Percentiles rank a stretch among this genome's conserved stretches.
Evolutionary conservation across 2,888 invertebrate species (phyloP).

Genomic region (Thymelicus acteon): DNA sequence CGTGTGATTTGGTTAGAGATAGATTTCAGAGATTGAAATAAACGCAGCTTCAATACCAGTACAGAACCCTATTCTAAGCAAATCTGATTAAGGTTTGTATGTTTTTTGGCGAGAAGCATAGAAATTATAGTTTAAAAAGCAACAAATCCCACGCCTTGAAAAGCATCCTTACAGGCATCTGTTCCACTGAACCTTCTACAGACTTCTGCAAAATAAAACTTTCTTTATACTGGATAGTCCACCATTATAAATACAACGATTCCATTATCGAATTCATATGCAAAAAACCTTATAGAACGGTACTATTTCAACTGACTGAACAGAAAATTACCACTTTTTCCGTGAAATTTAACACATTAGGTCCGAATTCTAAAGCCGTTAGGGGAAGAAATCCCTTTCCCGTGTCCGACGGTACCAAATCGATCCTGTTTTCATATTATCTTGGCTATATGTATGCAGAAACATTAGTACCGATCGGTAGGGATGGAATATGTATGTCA

Average conservation of each 20-base stretch:
- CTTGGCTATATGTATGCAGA: constrained; percentile 64
- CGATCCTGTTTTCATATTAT: constrained; percentile 59
- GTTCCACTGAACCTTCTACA: not conserved
- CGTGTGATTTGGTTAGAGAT: too few species aligned
- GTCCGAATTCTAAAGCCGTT: constrained; percentile 45
- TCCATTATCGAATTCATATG: constrained; percentile 22
- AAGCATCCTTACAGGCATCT: too few species aligned
- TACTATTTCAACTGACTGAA: constrained; percentile 57
- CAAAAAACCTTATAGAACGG: constrained; percentile 44
- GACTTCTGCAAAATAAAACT: not conserved
- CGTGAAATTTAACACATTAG: constrained; percentile 79
- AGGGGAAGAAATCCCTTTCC: constrained; percentile 70
- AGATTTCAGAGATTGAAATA: too few species aligned
- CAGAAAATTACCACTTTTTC: constrained; percentile 70
- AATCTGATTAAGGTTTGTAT: too few species aligned
- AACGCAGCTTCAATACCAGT: too few species aligned
- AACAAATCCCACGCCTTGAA: too few species aligned
- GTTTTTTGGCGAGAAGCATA: too few species aligned
- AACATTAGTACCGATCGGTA: constrained; percentile 56
- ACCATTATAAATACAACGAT: not conserved
- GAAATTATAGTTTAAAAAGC: too few species aligned
- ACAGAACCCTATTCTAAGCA: too few species aligned
- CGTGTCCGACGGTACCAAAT: constrained; percentile 69
- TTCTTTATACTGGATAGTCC: constrained; percentile 7
- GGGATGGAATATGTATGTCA: not conserved